Percentiles rank a stretch among this genome's conserved stretches.
These are phyloP conservation scores for Galeopterus variegatus DNA, from an alignment of 2,113 vertebrate species.

Conservation along the genomic window DNA sequence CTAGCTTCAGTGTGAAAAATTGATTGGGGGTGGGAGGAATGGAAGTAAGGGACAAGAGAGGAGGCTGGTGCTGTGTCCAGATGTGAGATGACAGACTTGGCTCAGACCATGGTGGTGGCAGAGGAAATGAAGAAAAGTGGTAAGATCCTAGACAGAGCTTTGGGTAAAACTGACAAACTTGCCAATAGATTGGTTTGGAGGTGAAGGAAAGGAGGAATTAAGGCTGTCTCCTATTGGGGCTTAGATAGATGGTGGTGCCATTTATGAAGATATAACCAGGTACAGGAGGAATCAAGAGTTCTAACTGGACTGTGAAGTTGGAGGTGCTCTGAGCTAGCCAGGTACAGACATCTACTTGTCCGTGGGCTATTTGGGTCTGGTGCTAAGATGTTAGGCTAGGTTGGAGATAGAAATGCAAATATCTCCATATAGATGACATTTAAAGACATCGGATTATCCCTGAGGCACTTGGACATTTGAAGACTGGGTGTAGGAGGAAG, in stretches of 20 bases:
- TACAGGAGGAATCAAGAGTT: background rate
- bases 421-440: background rate
- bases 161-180: background rate
- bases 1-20: background rate
- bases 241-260: background rate
- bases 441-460: background rate
- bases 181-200: background rate
- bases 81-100: background rate
- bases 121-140: background rate
- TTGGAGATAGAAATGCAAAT: background rate
- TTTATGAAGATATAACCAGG: background rate
- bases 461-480: background rate
- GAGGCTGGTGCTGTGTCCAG: background rate
- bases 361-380: background rate
- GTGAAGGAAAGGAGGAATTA: background rate
- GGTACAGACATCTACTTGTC: background rate
- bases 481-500: background rate
- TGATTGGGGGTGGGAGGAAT: background rate
- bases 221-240: background rate
- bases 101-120: background rate
- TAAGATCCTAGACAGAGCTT: background rate
- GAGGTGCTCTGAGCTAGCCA: background rate
- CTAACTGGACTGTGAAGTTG: background rate
- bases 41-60: background rate
- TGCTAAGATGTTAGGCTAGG: background rate